Evolutionary conservation across 2,113 vertebrate species (phyloP).

Genomic region (Syrmaticus mikado): DNA sequence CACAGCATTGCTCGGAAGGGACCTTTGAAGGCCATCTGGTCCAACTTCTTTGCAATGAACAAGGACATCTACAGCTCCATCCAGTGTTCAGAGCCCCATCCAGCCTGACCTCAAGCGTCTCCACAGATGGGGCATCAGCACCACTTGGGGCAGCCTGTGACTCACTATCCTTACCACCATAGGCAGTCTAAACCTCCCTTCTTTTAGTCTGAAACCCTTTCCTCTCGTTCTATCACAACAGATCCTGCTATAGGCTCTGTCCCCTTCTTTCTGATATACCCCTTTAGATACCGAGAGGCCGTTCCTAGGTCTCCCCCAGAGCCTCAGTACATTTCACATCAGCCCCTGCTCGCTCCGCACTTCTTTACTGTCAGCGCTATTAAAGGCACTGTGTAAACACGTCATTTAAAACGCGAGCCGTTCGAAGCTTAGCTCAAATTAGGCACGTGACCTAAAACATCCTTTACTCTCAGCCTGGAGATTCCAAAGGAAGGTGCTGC

Average conservation of each 20-base stretch:
- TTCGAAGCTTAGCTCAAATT: neutral
- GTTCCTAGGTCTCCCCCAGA: neutral
- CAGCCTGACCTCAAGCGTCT: neutral
- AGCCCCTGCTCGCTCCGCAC: neutral
- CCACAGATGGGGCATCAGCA: neutral
- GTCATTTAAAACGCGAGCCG: neutral
- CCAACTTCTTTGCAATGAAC: neutral
- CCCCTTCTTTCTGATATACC: neutral
- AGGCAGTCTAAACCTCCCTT: neutral
- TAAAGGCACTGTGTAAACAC: neutral
- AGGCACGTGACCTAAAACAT: neutral
- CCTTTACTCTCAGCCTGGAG: rapidly evolving
- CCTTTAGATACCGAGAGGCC: neutral
- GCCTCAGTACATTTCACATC: rapidly evolving
- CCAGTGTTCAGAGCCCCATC: neutral
- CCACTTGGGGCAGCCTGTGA: too few relatives aligned
- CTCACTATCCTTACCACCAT: neutral
- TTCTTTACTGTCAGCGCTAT: rapidly evolving
- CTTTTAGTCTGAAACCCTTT: neutral
- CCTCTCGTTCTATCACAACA: neutral
- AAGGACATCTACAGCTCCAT: neutral
- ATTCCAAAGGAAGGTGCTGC: neutral
- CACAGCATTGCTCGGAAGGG: neutral
- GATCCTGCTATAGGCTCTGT: neutral
- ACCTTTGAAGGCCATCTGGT: neutral